A percentile compares a stretch with the other conserved stretches of the same genome.
phyloP scores from a whole-genome alignment of 2,888 invertebrate species.

The Prosapia bicincta region DNA sequence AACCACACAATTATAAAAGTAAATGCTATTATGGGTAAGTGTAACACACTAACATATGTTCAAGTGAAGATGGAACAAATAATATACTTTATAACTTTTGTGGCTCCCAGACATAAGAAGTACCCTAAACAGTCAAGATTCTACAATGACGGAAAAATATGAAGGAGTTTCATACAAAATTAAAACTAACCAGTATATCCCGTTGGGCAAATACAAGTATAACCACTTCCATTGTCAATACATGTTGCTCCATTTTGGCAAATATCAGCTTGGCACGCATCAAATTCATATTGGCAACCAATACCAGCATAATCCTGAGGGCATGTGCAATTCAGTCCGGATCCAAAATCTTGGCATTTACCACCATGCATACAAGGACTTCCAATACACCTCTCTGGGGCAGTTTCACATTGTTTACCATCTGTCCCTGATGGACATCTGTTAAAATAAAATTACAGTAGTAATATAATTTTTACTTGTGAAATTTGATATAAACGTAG shows the following conservation, averaged over 20 bases:
- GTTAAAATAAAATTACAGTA: too few relatives aligned
- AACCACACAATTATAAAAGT: too few relatives aligned
- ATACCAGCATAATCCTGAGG: constrained; percentile 80
- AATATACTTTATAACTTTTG: too few relatives aligned
- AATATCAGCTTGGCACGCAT: constrained; percentile 85
- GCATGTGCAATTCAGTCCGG: constrained; percentile 91
- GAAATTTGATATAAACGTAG: too few relatives aligned
- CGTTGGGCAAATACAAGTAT: constrained; percentile 80
- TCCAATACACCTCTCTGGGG: constrained; percentile 91
- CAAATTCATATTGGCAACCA: constrained; percentile 91
- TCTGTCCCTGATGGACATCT: constrained; percentile 93
- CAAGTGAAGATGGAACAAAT: too few relatives aligned
- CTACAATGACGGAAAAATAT: not conserved
- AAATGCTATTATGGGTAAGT: too few relatives aligned
- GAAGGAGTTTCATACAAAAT: not conserved
- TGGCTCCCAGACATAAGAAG: too few relatives aligned
- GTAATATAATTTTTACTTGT: too few relatives aligned
- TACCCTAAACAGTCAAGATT: too few relatives aligned
- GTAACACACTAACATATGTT: too few relatives aligned
- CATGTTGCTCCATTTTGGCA: constrained; percentile 94
- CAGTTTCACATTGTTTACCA: constrained; percentile 95
- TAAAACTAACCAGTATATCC: constrained; percentile 59
- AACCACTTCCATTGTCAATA: constrained; percentile 78
- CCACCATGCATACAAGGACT: constrained; percentile 96
- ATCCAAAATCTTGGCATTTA: constrained; percentile 93